Percentiles rank a stretch among this genome's conserved stretches.
Evolutionary conservation across 2,797 vertebrate genomes (phyloP).

Genomic region (Parauchenoglanis ngamensis): DNA sequence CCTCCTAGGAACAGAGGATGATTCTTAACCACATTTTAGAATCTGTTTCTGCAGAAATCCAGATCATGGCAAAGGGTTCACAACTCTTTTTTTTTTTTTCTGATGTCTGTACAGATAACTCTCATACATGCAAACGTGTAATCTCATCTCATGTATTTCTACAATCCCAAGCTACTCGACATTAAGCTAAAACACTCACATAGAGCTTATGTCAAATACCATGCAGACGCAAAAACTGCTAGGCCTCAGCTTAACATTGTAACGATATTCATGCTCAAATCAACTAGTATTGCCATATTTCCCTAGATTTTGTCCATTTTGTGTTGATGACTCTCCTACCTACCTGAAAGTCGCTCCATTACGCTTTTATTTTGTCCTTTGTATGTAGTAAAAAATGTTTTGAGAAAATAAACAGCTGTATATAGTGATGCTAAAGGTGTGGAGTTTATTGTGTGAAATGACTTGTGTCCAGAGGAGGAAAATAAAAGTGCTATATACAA

Average conservation of each 20-base stretch:
- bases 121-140: conserved; percentile 6
- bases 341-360: conserved; percentile 70
- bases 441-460: conserved; percentile 16
- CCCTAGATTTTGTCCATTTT: conserved; percentile 56
- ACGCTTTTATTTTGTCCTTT: conserved; percentile 75
- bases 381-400: conserved; percentile 74
- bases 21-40: background rate
- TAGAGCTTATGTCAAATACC: conserved; percentile 48
- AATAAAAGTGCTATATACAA: background rate
- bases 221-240: conserved; percentile 16
- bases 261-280: conserved; percentile 55
- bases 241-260: conserved; percentile 61
- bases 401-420: conserved; percentile 79
- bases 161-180: conserved; percentile 69
- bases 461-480: background rate
- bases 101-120: conserved; percentile 18
- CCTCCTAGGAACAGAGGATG: background rate
- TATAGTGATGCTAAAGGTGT: conserved; percentile 70
- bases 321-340: conserved; percentile 55
- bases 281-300: conserved; percentile 62
- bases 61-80: conserved; percentile 8
- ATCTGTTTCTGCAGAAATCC: conserved; percentile 24
- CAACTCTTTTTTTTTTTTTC: background rate
- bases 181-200: conserved; percentile 64
- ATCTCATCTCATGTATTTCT: conserved; percentile 48